A percentile compares a stretch with the other conserved stretches of the same genome.
Conservation (phyloP, 2,888 invertebrate species). For the Drosophila leonis region DNA sequence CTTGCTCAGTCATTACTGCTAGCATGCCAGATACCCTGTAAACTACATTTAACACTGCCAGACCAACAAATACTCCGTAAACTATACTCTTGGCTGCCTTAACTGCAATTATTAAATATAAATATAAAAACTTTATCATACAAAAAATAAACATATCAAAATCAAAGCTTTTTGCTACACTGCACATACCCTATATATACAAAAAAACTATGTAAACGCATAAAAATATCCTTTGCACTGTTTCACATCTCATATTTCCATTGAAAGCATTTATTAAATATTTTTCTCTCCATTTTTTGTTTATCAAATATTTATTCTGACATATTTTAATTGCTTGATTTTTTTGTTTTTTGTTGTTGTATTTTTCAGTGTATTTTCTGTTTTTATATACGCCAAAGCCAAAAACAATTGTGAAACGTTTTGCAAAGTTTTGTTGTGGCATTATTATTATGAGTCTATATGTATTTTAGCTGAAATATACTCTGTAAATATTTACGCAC, state of each 20-base stretch:
- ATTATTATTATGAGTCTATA: slow-evolving; percentile 10
- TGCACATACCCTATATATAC: neutral
- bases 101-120: neutral
- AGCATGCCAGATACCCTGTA: neutral
- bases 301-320: neutral
- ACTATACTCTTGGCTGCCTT: neutral
- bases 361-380: slow-evolving; percentile 10
- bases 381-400: neutral
- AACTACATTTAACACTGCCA: neutral
- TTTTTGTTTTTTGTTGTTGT: neutral
- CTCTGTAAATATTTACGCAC: slow-evolving; percentile 36
- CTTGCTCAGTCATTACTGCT: no score
- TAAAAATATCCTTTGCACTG: neutral
- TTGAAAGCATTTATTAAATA: neutral
- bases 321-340: neutral
- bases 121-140: neutral
- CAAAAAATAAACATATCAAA: neutral
- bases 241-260: neutral
- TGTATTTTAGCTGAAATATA: slow-evolving; percentile 19
- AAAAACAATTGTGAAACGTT: neutral
- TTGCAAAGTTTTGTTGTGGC: slow-evolving; percentile 1
- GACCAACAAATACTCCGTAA: neutral
- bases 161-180: neutral
- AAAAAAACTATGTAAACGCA: neutral
- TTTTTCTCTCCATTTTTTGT: neutral